These are phyloP conservation scores for Pygocentrus nattereri DNA, from an alignment of 2,797 vertebrate genomes.

Conservation along the genomic window DNA sequence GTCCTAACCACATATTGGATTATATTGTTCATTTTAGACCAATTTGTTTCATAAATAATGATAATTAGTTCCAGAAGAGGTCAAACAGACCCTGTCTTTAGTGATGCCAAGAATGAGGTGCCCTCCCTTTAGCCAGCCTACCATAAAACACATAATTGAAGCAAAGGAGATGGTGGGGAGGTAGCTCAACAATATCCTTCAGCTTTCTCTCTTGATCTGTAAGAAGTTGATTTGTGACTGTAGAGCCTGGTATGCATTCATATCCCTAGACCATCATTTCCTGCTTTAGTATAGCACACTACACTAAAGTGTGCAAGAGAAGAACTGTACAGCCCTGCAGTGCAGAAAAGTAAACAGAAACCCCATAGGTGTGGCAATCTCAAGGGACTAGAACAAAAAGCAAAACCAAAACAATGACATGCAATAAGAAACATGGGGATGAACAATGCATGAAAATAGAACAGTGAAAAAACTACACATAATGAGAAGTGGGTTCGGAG, in stretches of 20 bases:
- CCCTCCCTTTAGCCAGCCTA: conserved; percentile 15
- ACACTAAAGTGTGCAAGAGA: not conserved
- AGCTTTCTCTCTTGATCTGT: conserved; percentile 17
- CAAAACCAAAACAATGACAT: conserved; percentile 71
- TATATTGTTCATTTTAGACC: not conserved
- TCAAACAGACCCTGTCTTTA: not conserved
- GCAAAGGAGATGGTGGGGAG: not conserved
- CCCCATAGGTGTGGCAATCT: conserved; percentile 43
- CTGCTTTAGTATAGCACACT: conserved; percentile 16
- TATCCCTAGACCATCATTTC: not conserved
- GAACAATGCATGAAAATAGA: conserved; percentile 74
- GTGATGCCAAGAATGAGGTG: not conserved
- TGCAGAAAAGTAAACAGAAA: conserved; percentile 46
- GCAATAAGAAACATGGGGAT: conserved; percentile 59
- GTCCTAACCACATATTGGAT: not conserved
- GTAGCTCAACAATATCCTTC: not conserved
- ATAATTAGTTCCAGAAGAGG: not conserved
- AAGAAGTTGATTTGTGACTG: conserved; percentile 25
- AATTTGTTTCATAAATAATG: not conserved
- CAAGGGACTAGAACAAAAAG: conserved; percentile 31
- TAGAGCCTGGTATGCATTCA: not conserved
- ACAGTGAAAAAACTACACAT: conserved; percentile 35
- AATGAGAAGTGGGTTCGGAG: not conserved
- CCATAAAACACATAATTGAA: conserved; percentile 13
- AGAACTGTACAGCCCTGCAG: conserved; percentile 10